Percentiles rank a stretch among this genome's conserved stretches.
These are phyloP conservation scores for Ephydatia muelleri DNA, from an alignment of 37 sponge, comb jelly and placozoan species.

Conservation along the genomic window DNA sequence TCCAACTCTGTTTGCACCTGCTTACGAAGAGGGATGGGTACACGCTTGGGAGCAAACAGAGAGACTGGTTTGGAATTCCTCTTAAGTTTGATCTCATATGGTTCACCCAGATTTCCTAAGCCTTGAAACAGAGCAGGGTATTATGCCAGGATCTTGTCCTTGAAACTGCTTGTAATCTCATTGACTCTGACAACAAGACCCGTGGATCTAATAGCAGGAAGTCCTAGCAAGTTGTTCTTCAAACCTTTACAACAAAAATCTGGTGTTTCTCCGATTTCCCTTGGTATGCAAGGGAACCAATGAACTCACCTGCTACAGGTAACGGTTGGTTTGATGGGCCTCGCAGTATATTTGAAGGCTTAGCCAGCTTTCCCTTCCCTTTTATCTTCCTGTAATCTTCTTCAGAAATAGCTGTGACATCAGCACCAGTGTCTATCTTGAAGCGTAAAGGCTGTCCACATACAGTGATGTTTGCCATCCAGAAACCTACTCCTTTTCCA, in stretches of 20 bases:
- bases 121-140: slow-evolving; percentile 14
- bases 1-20: background rate
- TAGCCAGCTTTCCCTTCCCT: background rate
- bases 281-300: background rate
- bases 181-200: slow-evolving; percentile 9
- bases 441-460: slow-evolving; percentile 13
- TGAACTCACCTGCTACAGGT: background rate
- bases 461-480: no score
- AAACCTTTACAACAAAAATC: background rate
- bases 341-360: background rate
- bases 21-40: slow-evolving; percentile 17
- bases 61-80: slow-evolving; percentile 6
- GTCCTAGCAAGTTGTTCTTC: slow-evolving; percentile 10
- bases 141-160: background rate
- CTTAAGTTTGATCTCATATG: slow-evolving; percentile 10
- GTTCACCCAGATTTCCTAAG: slow-evolving; percentile 7
- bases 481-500: no score
- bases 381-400: background rate
- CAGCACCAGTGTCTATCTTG: slow-evolving; percentile 25
- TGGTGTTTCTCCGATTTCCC: background rate
- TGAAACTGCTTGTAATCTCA: background rate
- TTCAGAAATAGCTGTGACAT: slow-evolving; percentile 14
- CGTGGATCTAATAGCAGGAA: slow-evolving; percentile 16
- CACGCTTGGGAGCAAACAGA: background rate
- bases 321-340: background rate